Percentiles rank a stretch among this genome's conserved stretches.
These are phyloP conservation scores for Carassius gibelio DNA, from an alignment of 2,113 vertebrate species.

Conservation along the genomic window DNA sequence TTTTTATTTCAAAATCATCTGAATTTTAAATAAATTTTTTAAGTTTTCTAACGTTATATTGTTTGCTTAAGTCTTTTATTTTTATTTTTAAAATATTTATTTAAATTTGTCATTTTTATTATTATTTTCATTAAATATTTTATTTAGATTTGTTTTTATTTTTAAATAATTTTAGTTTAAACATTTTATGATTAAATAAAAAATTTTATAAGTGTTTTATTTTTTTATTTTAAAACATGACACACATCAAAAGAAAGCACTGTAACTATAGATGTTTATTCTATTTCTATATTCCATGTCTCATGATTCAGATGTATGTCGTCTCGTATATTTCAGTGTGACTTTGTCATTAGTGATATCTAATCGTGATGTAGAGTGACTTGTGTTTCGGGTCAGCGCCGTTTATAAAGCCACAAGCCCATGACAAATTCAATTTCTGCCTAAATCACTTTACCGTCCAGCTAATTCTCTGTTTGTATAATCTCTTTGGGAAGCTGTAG, in stretches of 20 bases:
- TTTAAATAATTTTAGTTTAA: too few species aligned
- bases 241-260: background rate
- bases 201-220: too few species aligned
- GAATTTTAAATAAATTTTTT: too few species aligned
- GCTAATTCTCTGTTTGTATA: constrained; percentile 29
- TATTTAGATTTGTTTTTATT: too few species aligned
- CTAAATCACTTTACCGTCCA: constrained; percentile 1
- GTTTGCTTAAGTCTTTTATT: too few species aligned
- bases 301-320: background rate
- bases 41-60: too few species aligned
- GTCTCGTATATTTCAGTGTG: background rate
- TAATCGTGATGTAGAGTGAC: background rate
- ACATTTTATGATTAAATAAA: too few species aligned
- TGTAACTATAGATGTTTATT: background rate
- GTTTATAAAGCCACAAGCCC: constrained; percentile 26
- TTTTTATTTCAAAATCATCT: too few species aligned
- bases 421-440: constrained; percentile 42
- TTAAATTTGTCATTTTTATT: too few species aligned
- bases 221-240: too few species aligned
- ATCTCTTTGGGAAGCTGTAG: background rate
- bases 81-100: too few species aligned
- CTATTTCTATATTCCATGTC: background rate
- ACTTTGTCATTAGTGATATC: background rate
- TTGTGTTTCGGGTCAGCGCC: constrained; percentile 16
- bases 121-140: too few species aligned